Conservation (phyloP, 2,113 vertebrate genomes). For the Anoura caudifer region DNA sequence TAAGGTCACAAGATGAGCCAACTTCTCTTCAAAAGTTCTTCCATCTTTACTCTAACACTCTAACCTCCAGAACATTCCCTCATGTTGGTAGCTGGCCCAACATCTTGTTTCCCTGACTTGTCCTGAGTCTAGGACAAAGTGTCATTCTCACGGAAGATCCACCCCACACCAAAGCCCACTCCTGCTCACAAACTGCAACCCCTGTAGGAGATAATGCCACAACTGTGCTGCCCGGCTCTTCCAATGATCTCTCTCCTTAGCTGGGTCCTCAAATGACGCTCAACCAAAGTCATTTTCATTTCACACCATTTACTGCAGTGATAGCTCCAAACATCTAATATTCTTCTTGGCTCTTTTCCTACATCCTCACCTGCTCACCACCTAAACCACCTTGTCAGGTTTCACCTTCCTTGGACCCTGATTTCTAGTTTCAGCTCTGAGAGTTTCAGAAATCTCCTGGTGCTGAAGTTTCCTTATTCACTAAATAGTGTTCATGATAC, state of each 20-base stretch:
- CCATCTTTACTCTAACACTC: not conserved
- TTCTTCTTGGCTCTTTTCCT: not conserved
- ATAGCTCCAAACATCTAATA: not conserved
- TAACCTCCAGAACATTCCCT: not conserved
- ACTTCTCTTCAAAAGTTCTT: not conserved
- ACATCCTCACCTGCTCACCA: not conserved
- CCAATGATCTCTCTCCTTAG: not conserved
- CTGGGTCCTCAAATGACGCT: not conserved
- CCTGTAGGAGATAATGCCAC: not conserved
- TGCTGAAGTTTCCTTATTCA: not conserved
- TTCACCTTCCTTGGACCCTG: not conserved
- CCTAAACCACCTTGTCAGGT: not conserved
- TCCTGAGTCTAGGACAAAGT: not conserved
- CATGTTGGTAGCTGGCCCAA: not conserved
- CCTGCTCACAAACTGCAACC: not conserved
- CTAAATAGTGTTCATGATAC: not conserved
- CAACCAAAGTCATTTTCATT: not conserved
- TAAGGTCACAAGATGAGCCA: not conserved
- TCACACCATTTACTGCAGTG: not conserved
- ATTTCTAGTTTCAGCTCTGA: not conserved
- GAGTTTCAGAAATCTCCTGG: not conserved
- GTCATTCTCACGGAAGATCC: not conserved
- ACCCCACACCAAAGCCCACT: not conserved
- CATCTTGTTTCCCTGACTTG: not conserved
- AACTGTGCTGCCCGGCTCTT: not conserved